Conservation (phyloP, 1,140 invertebrate species). For the Neodiprion fabricii region DNA sequence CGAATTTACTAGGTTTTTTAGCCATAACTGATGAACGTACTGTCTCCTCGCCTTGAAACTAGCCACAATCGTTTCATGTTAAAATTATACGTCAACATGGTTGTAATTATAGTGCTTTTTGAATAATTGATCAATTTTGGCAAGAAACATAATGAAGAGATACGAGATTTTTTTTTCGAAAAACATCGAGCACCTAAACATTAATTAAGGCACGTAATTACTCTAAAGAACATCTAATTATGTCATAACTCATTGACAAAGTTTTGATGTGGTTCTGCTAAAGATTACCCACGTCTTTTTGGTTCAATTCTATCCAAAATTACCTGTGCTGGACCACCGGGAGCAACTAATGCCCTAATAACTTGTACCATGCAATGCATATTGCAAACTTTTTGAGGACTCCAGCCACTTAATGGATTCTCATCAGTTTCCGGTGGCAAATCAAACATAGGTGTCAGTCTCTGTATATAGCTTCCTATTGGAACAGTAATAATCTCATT, state of each 20-base stretch:
- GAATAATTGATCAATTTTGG: constrained; percentile 5
- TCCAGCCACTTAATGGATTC: constrained; percentile 74
- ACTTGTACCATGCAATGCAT: constrained; percentile 91
- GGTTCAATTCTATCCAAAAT: constrained; percentile 34
- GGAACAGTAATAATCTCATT: constrained; percentile 26
- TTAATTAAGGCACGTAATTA: background rate
- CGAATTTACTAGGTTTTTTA: too few species aligned
- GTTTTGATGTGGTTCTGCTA: background rate
- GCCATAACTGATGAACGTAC: too few species aligned
- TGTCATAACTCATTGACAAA: background rate
- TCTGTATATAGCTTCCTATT: constrained; percentile 85
- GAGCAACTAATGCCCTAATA: constrained; percentile 88
- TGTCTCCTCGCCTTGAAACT: too few species aligned
- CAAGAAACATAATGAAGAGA: background rate
- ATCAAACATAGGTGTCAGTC: constrained; percentile 86
- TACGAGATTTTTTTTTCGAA: constrained; percentile 2
- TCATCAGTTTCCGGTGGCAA: constrained; percentile 75
- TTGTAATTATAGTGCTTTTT: background rate
- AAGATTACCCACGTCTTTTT: background rate
- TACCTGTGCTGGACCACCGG: constrained; percentile 82
- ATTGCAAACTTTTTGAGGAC: constrained; percentile 93
- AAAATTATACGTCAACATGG: too few species aligned
- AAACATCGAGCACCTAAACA: background rate
- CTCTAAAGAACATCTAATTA: background rate
- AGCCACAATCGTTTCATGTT: too few species aligned